Percentiles rank a stretch among this genome's conserved stretches.
phyloP scores from a whole-genome alignment of 2,888 invertebrate genomes.

The Globia sparganii region DNA sequence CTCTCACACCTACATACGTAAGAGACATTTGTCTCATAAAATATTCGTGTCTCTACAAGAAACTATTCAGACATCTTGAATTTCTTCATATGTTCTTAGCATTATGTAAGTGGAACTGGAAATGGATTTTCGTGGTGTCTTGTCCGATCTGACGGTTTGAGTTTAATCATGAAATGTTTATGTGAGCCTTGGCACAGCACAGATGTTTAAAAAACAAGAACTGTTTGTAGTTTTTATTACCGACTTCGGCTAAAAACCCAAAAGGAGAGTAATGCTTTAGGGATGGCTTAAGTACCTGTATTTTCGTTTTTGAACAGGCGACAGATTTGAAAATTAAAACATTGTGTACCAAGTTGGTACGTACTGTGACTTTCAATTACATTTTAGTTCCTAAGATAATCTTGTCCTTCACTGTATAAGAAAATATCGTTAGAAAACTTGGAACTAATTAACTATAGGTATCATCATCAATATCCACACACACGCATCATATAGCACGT shows the following conservation, averaged over 20 bases:
- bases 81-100: constrained; percentile 44
- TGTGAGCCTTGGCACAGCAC: background rate
- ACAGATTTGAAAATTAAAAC: background rate
- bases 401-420: background rate
- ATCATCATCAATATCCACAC: background rate
- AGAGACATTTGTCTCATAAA: constrained; percentile 64
- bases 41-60: constrained; percentile 57
- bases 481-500: too few species aligned
- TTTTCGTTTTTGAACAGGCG: background rate
- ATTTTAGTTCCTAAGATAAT: background rate
- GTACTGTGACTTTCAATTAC: background rate
- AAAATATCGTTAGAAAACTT: background rate
- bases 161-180: background rate
- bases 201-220: too few species aligned
- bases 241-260: background rate
- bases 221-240: background rate
- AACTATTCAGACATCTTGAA: constrained; percentile 52
- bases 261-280: background rate
- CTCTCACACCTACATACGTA: constrained; percentile 32
- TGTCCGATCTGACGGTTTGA: constrained; percentile 3
- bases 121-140: constrained; percentile 24
- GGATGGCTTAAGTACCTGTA: background rate
- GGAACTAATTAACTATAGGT: background rate
- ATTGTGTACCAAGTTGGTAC: background rate
- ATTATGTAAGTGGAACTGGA: constrained; percentile 3